Evolutionary conservation across 2,797 vertebrate species (phyloP).

Genomic region (Sphaeramia orbicularis): DNA sequence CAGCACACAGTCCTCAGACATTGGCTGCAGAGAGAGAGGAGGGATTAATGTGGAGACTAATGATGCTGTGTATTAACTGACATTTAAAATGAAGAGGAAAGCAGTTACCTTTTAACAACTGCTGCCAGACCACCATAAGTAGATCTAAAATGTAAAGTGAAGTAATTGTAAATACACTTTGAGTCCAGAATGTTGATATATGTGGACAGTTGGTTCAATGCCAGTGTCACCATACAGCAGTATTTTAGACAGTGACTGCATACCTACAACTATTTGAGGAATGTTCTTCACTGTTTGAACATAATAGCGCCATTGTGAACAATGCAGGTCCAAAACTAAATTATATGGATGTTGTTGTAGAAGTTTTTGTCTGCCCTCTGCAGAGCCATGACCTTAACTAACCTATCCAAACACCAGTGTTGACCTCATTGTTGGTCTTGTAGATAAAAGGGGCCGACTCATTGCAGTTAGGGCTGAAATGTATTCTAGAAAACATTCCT

Average conservation of each 20-base stretch:
- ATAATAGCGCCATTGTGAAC: too few relatives aligned
- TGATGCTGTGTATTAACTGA: slow-evolving; percentile 48
- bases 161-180: background rate
- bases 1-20: slow-evolving; percentile 38
- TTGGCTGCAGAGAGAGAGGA: slow-evolving; percentile 22
- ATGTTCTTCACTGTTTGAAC: too few relatives aligned
- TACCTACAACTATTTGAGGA: too few relatives aligned
- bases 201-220: too few relatives aligned
- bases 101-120: slow-evolving; percentile 20
- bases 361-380: background rate
- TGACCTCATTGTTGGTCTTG: background rate
- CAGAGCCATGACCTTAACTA: background rate
- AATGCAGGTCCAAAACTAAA: too few relatives aligned
- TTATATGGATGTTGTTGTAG: too few relatives aligned
- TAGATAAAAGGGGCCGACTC: background rate
- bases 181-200: too few relatives aligned
- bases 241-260: too few relatives aligned
- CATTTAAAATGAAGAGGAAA: slow-evolving; percentile 31
- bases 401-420: background rate
- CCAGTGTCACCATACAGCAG: too few relatives aligned
- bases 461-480: background rate
- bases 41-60: slow-evolving; percentile 64
- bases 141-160: background rate
- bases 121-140: background rate
- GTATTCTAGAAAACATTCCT: too few relatives aligned